Conservation (phyloP, 2,888 invertebrate genomes). For the Iphiclides podalirius region DNA sequence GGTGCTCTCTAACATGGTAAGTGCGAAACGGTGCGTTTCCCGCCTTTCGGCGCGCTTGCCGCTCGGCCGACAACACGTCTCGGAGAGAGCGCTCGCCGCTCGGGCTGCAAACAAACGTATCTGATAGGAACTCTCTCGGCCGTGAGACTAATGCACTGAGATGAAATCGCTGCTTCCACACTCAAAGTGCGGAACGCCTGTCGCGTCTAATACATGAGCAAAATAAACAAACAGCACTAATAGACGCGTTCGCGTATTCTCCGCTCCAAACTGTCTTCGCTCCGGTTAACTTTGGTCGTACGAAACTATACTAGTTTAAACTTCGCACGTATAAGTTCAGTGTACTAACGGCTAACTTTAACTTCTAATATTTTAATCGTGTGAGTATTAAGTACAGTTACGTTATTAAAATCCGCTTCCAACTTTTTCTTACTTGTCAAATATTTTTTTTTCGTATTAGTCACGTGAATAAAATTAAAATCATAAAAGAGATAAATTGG, state of each 20-base stretch:
- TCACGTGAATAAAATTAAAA: background rate
- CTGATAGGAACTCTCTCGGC: conserved; percentile 62
- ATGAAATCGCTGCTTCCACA: conserved; percentile 48
- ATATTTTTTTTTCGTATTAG: conserved; percentile 6
- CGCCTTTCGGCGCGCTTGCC: conserved; percentile 38
- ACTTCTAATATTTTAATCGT: conserved; percentile 52
- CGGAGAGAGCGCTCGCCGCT: conserved; percentile 43
- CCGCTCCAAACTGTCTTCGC: conserved; percentile 43
- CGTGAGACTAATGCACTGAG: conserved; percentile 48
- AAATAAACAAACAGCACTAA: conserved; percentile 62
- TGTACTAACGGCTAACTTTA: conserved; percentile 61
- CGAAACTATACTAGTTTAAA: conserved; percentile 52
- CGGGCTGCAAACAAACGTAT: conserved; percentile 56
- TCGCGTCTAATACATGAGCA: conserved; percentile 39
- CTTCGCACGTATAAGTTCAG: conserved; percentile 64
- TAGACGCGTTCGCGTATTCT: conserved; percentile 47
- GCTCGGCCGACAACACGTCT: conserved; percentile 48
- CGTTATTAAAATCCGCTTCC: background rate
- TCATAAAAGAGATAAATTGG: background rate
- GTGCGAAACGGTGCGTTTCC: conserved; percentile 40
- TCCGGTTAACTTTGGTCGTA: conserved; percentile 57
- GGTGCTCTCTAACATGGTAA: conserved; percentile 80
- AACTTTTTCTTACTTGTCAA: conserved; percentile 25
- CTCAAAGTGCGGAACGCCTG: too few species aligned
- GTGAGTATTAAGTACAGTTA: conserved; percentile 49